Evolutionary conservation across 35 echinoderm and acorn worm genomes (phyloP), one percentile per base, ranked within the genome.

Genomic region (Chiridota heheva): DNA sequence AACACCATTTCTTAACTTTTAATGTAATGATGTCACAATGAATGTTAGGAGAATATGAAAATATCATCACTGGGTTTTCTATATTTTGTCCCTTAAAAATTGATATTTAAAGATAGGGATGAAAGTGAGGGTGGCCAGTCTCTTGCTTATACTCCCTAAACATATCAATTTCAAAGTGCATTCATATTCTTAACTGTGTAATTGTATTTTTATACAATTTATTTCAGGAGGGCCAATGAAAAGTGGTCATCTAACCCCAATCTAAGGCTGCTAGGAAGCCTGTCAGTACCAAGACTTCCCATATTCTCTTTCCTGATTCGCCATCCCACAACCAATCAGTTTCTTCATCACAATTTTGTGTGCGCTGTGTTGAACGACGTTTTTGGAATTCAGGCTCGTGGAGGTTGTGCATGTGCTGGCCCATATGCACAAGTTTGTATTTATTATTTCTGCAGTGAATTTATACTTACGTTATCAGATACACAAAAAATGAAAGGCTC

Each of bases 341-440:
- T 92, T 47, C 61, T 98, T 7, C 95, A 98, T 60, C 85, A 98
- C 67, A 98, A 89, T 57, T 98, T 98, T 45, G 61, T 91, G 26
- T 98, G 89, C 82, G 95, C 89, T 12, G 55, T 91, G 15, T 45
- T 98, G 17, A 98, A 98, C 46, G 95, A 98, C 82, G 58, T 98
- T 6, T 96, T 90, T 82, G 92, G 92, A 36, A 81, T 90, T 43
- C 92, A 98, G 81, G 85, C 89, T 0, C 70, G 95, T 44, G 95
- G 95, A 27, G 95, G 95, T 0, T 98, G 95, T 82, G 89, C 95
- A 1, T 98, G 95, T 67, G 95, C 95, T 69, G 95, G 95, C 5
- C 95, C 95, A 29, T 98, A 98, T 88, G 95, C 95, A 6, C 95
- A 98, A 89, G 95, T 98, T 40, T 33, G 41, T 48, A n/a, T n/a